Evolutionary conservation across 2,888 invertebrate genomes (phyloP), one percentile per base, ranked within the genome.

Genomic region (Scaeva pyrastri): DNA sequence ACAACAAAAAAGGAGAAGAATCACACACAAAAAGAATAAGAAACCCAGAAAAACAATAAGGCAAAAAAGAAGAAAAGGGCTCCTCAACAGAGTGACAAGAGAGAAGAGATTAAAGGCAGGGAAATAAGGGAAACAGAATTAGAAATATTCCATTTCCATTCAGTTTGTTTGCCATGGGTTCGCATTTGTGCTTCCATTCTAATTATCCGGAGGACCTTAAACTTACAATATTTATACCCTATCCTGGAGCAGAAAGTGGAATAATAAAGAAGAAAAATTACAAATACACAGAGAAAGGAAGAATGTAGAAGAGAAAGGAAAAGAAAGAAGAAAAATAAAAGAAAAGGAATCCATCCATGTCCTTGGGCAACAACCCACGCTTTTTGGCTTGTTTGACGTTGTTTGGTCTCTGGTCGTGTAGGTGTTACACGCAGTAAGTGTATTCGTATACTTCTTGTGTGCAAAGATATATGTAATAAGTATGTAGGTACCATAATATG

Each of bases 311-410:
- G 43, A 45, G 8, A 31, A n/a, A 58, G 19, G 36, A 45, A 31
- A 16, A 41, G 41, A 60, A 16, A 21, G 60, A 16, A 45, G 8
- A 31, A 36, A 6, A 41, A 41, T 45, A 64, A 41, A 39, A 43
- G 72, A 56, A 66, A 75, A 73, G 45, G 60, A 64, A 76, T 55
- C 31, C 73, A 79, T 87, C 88, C 88, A 88, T 89, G 89, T 88
- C 88, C 88, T 89, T 88, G 88, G 88, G 81, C 82, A 88, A 88
- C 85, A 88, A 85, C 88, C 88, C 87, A 88, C 88, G 88, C 88
- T 76, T 79, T 88, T 73, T 76, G 74, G 55, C 72, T 81, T 73
- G 75, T 81, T 81, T 86, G 76, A 72, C 81, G 73, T 82, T 78
- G 48, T 60, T 60, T 60, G 60, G 39, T 36, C 36, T 39, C 19